Evolutionary conservation across 2,797 vertebrate genomes (phyloP).

Genomic region (Enteromius anoplus): DNA sequence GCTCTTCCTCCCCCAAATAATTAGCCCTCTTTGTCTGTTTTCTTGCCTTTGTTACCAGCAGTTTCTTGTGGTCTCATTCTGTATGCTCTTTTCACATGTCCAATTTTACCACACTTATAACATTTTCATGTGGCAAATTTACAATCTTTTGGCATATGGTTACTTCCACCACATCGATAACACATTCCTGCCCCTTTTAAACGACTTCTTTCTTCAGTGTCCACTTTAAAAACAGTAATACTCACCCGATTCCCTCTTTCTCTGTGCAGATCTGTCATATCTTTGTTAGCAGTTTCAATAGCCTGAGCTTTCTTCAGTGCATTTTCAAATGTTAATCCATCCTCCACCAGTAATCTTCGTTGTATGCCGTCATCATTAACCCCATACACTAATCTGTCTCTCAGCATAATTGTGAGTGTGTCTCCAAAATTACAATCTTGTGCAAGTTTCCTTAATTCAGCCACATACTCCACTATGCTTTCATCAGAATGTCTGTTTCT

Average conservation of each 20-base stretch:
- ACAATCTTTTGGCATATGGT: background rate
- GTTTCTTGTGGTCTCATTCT: background rate
- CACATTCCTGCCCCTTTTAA: background rate
- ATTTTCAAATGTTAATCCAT: conserved; percentile 20
- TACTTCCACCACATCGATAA: background rate
- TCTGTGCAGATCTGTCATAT: conserved; percentile 20
- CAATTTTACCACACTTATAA: background rate
- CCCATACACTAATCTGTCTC: conserved; percentile 44
- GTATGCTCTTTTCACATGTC: background rate
- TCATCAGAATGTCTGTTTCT: background rate
- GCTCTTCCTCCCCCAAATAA: too few species aligned
- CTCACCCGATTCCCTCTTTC: background rate
- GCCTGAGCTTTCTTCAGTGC: conserved; percentile 11
- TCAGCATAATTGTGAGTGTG: conserved; percentile 11
- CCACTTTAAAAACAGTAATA: background rate
- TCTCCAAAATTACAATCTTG: conserved; percentile 38
- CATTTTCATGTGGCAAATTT: background rate
- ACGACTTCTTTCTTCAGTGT: background rate
- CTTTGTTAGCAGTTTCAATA: conserved; percentile 27
- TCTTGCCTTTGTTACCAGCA: background rate
- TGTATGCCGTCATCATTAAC: conserved; percentile 40
- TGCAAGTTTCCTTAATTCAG: conserved; percentile 26
- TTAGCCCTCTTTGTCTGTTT: too few species aligned
- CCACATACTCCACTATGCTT: conserved; percentile 34
- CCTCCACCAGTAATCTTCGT: conserved; percentile 14